Conservation (phyloP, 2,888 invertebrate genomes). For the Icerya purchasi region DNA sequence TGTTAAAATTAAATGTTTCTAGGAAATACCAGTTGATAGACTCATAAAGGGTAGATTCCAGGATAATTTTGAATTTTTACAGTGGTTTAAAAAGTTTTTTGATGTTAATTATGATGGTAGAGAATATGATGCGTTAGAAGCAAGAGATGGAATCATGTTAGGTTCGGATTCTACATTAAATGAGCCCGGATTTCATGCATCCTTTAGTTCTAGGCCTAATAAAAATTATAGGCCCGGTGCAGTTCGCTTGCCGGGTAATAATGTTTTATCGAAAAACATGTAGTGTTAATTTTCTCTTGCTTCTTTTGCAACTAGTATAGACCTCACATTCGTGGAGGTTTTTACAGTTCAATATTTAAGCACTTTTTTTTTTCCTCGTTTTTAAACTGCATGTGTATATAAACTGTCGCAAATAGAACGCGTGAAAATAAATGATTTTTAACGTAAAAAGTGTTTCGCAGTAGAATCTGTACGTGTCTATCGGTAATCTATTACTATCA, state of each 20-base stretch:
- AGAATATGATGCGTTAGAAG: slow-evolving; percentile 81
- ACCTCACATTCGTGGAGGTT: too few relatives aligned
- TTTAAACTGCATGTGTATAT: too few relatives aligned
- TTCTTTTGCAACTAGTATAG: too few relatives aligned
- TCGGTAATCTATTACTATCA: too few relatives aligned
- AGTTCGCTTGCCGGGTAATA: background rate
- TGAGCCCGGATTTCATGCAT: slow-evolving; percentile 32
- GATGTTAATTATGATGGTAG: slow-evolving; percentile 98
- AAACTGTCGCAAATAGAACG: too few relatives aligned
- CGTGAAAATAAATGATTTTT: too few relatives aligned
- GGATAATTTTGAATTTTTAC: slow-evolving; percentile 99
- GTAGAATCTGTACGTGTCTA: too few relatives aligned
- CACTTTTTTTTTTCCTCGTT: too few relatives aligned
- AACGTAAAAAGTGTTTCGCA: too few relatives aligned
- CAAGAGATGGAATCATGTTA: slow-evolving; percentile 59
- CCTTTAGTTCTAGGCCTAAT: slow-evolving; percentile 20
- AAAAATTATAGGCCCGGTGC: background rate
- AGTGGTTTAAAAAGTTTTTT: slow-evolving; percentile 99
- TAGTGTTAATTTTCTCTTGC: background rate
- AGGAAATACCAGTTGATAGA: slow-evolving; percentile 98
- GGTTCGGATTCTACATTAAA: slow-evolving; percentile 40
- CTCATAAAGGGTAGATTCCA: slow-evolving; percentile 98
- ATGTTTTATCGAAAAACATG: too few relatives aligned
- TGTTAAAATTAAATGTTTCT: slow-evolving; percentile 24
- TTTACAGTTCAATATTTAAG: too few relatives aligned